Base-by-base conservation (phyloP, 2,113 vertebrate species). In the Cavia aperea region DNA sequence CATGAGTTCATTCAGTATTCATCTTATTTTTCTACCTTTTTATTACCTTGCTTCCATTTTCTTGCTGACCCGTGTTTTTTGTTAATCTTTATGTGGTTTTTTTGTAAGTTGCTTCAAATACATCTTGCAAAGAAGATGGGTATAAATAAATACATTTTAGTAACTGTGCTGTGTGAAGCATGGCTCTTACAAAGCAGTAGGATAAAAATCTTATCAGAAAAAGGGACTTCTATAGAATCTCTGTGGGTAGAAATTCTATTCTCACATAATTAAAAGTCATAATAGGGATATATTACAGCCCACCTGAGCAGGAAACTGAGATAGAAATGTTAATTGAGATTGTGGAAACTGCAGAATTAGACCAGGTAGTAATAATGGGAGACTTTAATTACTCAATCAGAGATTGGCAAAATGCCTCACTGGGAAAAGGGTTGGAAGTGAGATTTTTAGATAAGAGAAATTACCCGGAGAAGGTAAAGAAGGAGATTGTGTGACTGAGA, bases 241-340 rank as follows among this genome's bases (percentile, higher is more conserved):
- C 96, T 89, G 70, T 95, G 96, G 95, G 94, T 96, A 92, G 94
- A 95, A 94, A 96, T 96, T 96, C 92, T 89, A 95, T 96, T 96
- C 95, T 95, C 88, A 89, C 36, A 91, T 97, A 97, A 97, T 96
- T 97, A 97, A 96, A 95, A 96, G 93, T 79, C 93, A 86, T 95
- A 95, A 93, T 93, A 95, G 93, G 96, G 86, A 92, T 97, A 84
- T 92, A 94, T 96, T 95, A 95, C 96, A 94, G 91, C 84, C 92
- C 89, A 96, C 93, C 94, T 97, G 94, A 95, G 93, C 81, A 93
- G 91, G 81, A 97, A 94, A 89, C 92, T 24, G 60, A 96, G 95
- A 96, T 92, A 94, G 96, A 96, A 96, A 96, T 95, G 93, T 96
- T 96, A 95, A 97, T 96, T 96, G 96, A 95, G 96, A 96, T 87